A percentile compares a stretch with the other conserved stretches of the same genome.
phyloP scores from a whole-genome alignment of 2,888 invertebrate species.

The Dicranocentrus wangi region DNA sequence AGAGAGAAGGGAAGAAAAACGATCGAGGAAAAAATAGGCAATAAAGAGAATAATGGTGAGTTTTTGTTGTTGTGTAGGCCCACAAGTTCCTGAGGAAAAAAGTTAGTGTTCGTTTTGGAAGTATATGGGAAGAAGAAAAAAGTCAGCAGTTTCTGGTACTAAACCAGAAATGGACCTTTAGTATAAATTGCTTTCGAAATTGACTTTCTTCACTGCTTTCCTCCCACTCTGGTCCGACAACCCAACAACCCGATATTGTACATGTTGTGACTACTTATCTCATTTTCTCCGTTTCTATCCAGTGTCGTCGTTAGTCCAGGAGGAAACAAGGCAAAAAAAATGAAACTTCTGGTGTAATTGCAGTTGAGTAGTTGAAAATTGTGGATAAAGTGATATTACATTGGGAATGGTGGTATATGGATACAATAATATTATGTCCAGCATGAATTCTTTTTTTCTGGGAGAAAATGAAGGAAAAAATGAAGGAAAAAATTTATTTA shows the following conservation, averaged over 20 bases:
- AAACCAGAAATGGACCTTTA: slow-evolving; percentile 71
- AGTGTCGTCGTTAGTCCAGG: too few relatives aligned
- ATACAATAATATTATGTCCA: too few relatives aligned
- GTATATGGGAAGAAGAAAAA: slow-evolving; percentile 21
- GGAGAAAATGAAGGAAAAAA: too few relatives aligned
- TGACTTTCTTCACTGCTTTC: slow-evolving; percentile 68
- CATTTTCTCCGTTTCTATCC: not conserved
- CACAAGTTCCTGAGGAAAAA: slow-evolving; percentile 46
- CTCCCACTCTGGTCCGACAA: slow-evolving; percentile 26
- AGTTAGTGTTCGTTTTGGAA: slow-evolving; percentile 14
- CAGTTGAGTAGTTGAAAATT: too few relatives aligned
- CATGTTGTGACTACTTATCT: not conserved
- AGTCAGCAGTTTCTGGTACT: slow-evolving; percentile 56
- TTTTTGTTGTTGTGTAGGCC: slow-evolving; percentile 46
- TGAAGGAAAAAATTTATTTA: too few relatives aligned
- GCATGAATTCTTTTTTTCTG: too few relatives aligned
- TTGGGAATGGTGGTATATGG: too few relatives aligned
- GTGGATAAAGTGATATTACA: too few relatives aligned
- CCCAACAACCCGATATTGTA: not conserved
- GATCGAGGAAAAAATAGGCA: slow-evolving; percentile 62
- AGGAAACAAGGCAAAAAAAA: too few relatives aligned
- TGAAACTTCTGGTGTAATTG: too few relatives aligned
- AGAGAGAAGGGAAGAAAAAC: slow-evolving; percentile 34
- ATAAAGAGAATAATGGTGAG: slow-evolving; percentile 58
- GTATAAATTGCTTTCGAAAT: slow-evolving; percentile 69